phyloP scores from a whole-genome alignment of 2,888 invertebrate species.

The Melanostoma scalare region DNA sequence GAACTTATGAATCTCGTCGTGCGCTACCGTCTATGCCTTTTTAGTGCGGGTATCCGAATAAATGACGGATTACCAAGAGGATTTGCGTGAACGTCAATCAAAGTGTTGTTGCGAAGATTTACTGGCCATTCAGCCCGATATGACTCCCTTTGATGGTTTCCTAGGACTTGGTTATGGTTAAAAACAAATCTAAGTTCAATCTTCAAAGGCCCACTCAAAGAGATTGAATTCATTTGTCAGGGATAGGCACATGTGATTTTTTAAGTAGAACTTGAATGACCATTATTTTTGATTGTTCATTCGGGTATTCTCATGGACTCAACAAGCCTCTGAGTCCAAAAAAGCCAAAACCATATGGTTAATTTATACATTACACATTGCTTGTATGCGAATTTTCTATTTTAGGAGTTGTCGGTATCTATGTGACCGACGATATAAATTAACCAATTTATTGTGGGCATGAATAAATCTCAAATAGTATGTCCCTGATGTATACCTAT shows the following conservation, averaged over 20 bases:
- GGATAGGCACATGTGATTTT: too few species aligned
- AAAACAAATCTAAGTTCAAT: too few species aligned
- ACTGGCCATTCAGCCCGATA: too few species aligned
- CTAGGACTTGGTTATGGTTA: too few species aligned
- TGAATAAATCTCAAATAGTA: conserved; percentile 57
- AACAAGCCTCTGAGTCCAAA: conserved; percentile 11
- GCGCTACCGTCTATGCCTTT: conserved; percentile 29
- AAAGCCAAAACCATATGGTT: conserved; percentile 48
- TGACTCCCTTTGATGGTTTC: too few species aligned
- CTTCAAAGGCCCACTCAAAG: too few species aligned
- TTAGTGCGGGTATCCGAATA: background rate
- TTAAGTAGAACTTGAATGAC: too few species aligned
- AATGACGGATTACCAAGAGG: background rate
- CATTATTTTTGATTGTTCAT: too few species aligned
- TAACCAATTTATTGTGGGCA: conserved; percentile 62
- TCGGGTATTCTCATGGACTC: background rate
- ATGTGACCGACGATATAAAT: conserved; percentile 28
- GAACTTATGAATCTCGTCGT: conserved; percentile 27
- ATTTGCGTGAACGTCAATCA: too few species aligned
- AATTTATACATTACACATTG: conserved; percentile 32
- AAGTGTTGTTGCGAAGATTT: too few species aligned
- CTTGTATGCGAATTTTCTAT: conserved; percentile 43
- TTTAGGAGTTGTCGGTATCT: conserved; percentile 42
- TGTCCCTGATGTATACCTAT: conserved; percentile 64
- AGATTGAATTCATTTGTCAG: too few species aligned